Conservation (phyloP, 2,113 vertebrate species). For the Lucifuga dentata region DNA sequence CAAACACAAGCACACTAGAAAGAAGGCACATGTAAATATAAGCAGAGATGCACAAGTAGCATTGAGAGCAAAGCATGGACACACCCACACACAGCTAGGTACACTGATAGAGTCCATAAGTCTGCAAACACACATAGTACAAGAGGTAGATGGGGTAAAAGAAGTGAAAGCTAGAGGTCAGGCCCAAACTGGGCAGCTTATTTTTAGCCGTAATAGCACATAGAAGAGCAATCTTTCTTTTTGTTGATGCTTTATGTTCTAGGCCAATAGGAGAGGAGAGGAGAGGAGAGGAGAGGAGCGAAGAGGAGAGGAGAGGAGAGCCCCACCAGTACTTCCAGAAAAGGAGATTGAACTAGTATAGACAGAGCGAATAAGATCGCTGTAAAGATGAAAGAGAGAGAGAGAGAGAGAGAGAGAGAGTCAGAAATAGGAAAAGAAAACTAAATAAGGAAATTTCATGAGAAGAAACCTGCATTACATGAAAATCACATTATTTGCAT, state of each 20-base stretch:
- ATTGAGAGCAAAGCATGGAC: not conserved
- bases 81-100: conserved; percentile 1
- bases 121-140: conserved; percentile 1
- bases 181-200: not conserved
- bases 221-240: conserved; percentile 29
- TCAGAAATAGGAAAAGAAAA: not conserved
- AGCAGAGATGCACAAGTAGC: not conserved
- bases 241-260: conserved; percentile 60
- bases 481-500: conserved; percentile 20
- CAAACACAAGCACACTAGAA: conserved; percentile 3
- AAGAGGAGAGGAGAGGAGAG: conserved; percentile 9
- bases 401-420: conserved; percentile 1
- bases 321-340: conserved; percentile 66
- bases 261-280: no score
- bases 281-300: not conserved
- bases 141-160: conserved; percentile 14
- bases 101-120: conserved; percentile 14
- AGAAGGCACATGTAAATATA: not conserved
- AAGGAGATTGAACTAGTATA: conserved; percentile 57
- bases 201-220: conserved; percentile 56
- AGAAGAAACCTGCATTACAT: conserved; percentile 6
- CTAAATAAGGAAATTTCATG: not conserved
- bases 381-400: conserved; percentile 22
- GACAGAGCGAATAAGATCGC: conserved; percentile 17
- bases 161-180: conserved; percentile 4